Conservation (phyloP, 2,888 invertebrate species). For the Noctua janthina region DNA sequence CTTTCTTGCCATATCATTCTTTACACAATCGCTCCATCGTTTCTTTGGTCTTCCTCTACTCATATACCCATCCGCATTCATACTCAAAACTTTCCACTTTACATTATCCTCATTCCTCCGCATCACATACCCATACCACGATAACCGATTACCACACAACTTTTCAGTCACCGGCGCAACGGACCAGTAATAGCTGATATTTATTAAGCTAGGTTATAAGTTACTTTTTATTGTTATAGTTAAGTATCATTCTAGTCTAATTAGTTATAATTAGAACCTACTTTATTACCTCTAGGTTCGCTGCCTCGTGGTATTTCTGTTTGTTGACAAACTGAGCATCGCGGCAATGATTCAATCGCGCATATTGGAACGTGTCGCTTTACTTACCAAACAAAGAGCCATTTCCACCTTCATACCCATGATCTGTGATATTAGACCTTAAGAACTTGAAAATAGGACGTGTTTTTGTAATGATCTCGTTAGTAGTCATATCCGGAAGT, state of each 20-base stretch:
- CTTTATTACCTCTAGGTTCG: conserved; percentile 46
- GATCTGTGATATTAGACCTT: conserved; percentile 48
- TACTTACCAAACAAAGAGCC: conserved; percentile 58
- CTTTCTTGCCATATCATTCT: too few relatives aligned
- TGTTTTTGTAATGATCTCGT: conserved; percentile 29
- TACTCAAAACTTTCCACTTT: too few relatives aligned
- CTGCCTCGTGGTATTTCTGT: conserved; percentile 69
- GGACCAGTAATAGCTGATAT: not conserved
- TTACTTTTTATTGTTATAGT: not conserved
- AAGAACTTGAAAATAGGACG: conserved; percentile 20
- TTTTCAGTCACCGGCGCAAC: too few relatives aligned
- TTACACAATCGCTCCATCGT: too few relatives aligned
- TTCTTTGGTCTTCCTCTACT: too few relatives aligned
- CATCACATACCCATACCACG: too few relatives aligned
- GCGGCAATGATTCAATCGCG: conserved; percentile 71
- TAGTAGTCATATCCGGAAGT: conserved; percentile 42
- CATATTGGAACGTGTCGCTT: conserved; percentile 59
- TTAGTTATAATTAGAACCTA: conserved; percentile 62
- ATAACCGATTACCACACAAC: too few relatives aligned
- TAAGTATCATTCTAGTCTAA: conserved; percentile 36
- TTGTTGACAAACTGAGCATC: conserved; percentile 73
- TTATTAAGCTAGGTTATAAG: not conserved
- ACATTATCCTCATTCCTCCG: too few relatives aligned
- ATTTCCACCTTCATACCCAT: conserved; percentile 26
- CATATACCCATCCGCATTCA: too few relatives aligned